Conservation (phyloP, 2,797 vertebrate species). For the Calcarius lapponicus region DNA sequence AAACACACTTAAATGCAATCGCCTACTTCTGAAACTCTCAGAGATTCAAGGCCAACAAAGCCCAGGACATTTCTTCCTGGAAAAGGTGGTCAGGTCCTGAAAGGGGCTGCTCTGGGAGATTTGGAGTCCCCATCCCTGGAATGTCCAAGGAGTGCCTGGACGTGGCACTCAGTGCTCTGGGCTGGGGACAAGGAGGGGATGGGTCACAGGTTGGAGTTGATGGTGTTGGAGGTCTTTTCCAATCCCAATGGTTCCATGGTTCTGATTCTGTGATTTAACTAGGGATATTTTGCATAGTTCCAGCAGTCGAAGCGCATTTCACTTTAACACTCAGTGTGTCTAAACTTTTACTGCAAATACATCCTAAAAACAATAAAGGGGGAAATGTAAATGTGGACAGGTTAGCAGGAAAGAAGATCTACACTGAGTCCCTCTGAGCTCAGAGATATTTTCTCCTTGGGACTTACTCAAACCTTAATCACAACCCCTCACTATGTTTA, state of each 20-base stretch:
- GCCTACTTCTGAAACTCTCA: background rate
- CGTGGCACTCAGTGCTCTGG: background rate
- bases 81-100: fast-evolving
- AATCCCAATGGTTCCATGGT: fast-evolving
- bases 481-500: background rate
- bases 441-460: background rate
- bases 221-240: background rate
- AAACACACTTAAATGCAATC: background rate
- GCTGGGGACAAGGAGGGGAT: background rate
- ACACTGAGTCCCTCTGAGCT: background rate
- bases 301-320: background rate
- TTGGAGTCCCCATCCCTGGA: background rate
- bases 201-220: fast-evolving
- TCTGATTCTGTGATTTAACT: background rate
- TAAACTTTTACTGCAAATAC: background rate
- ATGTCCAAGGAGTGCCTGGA: background rate
- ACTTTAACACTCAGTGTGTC: background rate
- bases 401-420: background rate
- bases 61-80: background rate
- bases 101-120: background rate
- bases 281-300: background rate
- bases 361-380: background rate
- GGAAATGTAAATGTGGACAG: background rate
- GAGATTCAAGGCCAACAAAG: background rate
- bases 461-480: conserved; percentile 11